Conservation (phyloP, 2,113 vertebrate genomes). For the Antigone vipio region DNA sequence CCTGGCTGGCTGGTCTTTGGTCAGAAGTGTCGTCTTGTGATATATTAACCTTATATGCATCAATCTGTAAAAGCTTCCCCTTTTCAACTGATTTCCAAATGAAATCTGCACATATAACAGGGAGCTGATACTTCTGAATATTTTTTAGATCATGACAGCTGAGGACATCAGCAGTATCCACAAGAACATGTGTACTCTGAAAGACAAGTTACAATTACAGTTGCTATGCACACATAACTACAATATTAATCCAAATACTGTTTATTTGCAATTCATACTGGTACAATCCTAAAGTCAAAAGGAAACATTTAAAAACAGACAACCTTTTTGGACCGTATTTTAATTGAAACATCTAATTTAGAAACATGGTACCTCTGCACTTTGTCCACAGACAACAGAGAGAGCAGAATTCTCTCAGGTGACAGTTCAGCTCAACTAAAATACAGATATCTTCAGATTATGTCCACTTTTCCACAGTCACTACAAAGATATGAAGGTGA, state of each 20-base stretch:
- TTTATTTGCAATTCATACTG: not conserved
- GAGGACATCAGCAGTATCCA: slow-evolving; percentile 65
- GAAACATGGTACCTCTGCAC: not conserved
- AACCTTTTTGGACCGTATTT: not conserved
- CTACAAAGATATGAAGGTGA: not conserved
- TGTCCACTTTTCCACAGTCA: not conserved
- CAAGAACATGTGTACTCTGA: slow-evolving; percentile 83
- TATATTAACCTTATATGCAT: not conserved
- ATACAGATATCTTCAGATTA: not conserved
- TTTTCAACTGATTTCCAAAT: slow-evolving; percentile 76
- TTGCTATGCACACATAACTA: not conserved
- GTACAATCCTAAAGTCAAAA: not conserved
- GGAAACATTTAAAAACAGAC: not conserved
- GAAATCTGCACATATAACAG: slow-evolving; percentile 75
- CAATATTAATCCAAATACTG: not conserved
- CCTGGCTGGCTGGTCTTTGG: not conserved
- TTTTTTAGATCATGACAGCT: slow-evolving; percentile 71
- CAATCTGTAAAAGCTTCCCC: slow-evolving; percentile 63
- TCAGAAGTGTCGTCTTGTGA: not conserved
- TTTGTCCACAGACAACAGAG: not conserved
- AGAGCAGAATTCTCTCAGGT: not conserved
- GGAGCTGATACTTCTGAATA: slow-evolving; percentile 70
- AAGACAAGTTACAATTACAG: not conserved
- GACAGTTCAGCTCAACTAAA: not conserved
- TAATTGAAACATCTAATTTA: not conserved